Conservation (phyloP, 1,140 invertebrate genomes). For the Periplaneta americana region DNA sequence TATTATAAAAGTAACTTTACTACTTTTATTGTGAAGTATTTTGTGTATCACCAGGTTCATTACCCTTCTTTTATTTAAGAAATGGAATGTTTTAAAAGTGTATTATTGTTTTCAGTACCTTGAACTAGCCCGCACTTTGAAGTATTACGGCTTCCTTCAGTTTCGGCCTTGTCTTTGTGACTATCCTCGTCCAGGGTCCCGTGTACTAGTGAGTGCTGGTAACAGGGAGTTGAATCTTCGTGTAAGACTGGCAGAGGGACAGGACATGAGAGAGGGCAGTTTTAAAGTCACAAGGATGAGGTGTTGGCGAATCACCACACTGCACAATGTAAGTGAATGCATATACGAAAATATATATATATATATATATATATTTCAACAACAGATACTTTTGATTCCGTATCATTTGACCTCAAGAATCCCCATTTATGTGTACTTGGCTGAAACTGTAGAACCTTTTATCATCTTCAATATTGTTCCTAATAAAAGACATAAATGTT, state of each 20-base stretch:
- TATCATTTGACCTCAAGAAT: too few species aligned
- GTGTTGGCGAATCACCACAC: conserved; percentile 92
- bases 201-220: conserved; percentile 65
- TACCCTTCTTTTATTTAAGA: too few species aligned
- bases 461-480: too few species aligned
- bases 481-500: too few species aligned
- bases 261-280: conserved; percentile 62
- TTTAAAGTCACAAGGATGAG: conserved; percentile 94
- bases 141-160: conserved; percentile 86
- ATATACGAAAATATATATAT: too few species aligned
- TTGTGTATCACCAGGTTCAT: neutral
- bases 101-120: conserved; percentile 62
- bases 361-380: too few species aligned
- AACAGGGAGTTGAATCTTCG: conserved; percentile 72
- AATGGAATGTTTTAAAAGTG: neutral
- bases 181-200: conserved; percentile 64
- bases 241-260: conserved; percentile 36
- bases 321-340: conserved; percentile 61
- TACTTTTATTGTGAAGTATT: neutral
- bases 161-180: conserved; percentile 72
- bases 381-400: too few species aligned
- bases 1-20: too few species aligned
- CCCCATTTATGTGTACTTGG: too few species aligned
- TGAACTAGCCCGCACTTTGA: conserved; percentile 68
- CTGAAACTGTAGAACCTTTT: too few species aligned